Base-by-base conservation (phyloP, 2,113 vertebrate species). In the Oryzias melastigma region DNA sequence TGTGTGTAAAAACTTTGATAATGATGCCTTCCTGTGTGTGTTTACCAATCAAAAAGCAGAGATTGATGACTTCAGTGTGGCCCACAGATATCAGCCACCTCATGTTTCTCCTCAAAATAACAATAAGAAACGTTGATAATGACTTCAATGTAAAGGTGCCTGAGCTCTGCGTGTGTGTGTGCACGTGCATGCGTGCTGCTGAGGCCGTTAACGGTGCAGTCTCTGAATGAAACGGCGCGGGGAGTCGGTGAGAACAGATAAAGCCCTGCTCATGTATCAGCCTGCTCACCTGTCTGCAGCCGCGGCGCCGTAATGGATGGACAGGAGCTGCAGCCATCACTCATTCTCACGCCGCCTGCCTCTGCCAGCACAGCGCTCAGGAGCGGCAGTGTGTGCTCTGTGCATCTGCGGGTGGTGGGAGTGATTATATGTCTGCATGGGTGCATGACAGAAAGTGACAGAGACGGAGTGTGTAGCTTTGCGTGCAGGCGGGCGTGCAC, bases 211-310 rank as follows among this genome's bases (percentile, higher is more conserved):
- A 77, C 55, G 42, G 58, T 45, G 73, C 52, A 81, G 74, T 49
- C 2, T 58, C 58, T 77, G 82, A 83, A 83, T 81, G 80, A 84
- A 82, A 84, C 74, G 63, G 71, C 20, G 53, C 51, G 58, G 73
- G 80, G 82, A 83, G 77, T 82, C 65, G 83, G 84, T 83, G 84
- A 67, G 82, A 48, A 81, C 82, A 88, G 86, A 88, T 88, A 88
- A 88, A 86, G 66, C 66, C 70, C 72, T 71, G 78, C 86, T 88
- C 86, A 88, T 88, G 86, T 86, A 88, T 88, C 86, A 88, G 86
- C 80, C 84, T 86, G 84, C 79, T 85, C 82, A 86, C 80, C 86
- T 88, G 86, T 88, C 86, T 83, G 72, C 82, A 78, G 76, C 75
- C 65, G 60, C 68, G 76, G 66, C 68, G 58, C 57, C 5, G 76